phyloP scores from a whole-genome alignment of 2,113 vertebrate genomes.

The Romanogobio albipinnatus region DNA sequence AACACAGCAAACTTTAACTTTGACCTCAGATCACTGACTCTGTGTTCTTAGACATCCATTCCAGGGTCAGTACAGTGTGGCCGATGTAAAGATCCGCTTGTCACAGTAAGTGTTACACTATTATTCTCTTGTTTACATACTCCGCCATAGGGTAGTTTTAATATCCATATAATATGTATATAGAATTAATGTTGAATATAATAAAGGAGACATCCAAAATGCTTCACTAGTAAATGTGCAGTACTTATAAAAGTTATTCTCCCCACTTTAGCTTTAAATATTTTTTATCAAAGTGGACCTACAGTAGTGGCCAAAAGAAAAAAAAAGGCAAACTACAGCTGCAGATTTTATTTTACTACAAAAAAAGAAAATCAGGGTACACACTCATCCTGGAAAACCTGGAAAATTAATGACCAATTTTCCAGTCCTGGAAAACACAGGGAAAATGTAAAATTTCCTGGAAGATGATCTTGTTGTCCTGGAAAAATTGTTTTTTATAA shows the following conservation, averaged over 20 bases:
- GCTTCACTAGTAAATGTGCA: neutral
- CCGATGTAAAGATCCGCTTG: conserved; percentile 92
- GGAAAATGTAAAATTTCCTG: too few species aligned
- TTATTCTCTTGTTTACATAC: neutral
- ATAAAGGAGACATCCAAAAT: neutral
- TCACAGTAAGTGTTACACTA: conserved; percentile 90
- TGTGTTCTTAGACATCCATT: conserved; percentile 87
- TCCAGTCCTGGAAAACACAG: too few species aligned
- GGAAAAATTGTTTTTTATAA: too few species aligned
- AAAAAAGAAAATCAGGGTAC: too few species aligned
- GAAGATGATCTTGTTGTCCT: too few species aligned
- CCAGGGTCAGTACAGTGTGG: conserved; percentile 95
- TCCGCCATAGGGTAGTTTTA: neutral
- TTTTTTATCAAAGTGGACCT: neutral
- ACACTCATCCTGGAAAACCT: too few species aligned
- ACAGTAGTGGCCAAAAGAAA: neutral
- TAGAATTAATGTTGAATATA: neutral
- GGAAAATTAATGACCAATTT: too few species aligned
- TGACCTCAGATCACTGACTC: neutral
- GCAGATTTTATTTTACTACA: too few species aligned
- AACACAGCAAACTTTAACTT: neutral
- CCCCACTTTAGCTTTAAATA: neutral
- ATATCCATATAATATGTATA: neutral
- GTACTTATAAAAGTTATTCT: neutral
- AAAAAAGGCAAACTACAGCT: too few species aligned